phyloP scores from a whole-genome alignment of 2,113 vertebrate species.

The crab-eating macaque (Macaca fascicularis) region T2T-MFA8v1.1 NC_088391.1:55543001-55543500 shows the following conservation, averaged over 20 bases:
- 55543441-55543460: constrained; percentile 1
- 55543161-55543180: neutral
- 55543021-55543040: neutral
- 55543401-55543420: neutral
- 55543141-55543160: neutral
- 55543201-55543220: neutral
- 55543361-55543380: neutral
- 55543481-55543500: neutral
- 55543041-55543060: neutral
- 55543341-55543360: neutral
- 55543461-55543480: neutral
- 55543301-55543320: neutral
- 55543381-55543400: neutral
- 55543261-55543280: neutral
- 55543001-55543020: neutral
- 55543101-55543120: neutral
- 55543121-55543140: neutral
- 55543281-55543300: neutral
- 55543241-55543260: neutral
- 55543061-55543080: neutral
- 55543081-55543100: neutral
- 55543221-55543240: neutral
- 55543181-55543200: neutral
- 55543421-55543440: neutral
- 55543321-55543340: neutral